Conservation (phyloP, 1,140 invertebrate genomes). For the Chrysoperla carnea region DNA sequence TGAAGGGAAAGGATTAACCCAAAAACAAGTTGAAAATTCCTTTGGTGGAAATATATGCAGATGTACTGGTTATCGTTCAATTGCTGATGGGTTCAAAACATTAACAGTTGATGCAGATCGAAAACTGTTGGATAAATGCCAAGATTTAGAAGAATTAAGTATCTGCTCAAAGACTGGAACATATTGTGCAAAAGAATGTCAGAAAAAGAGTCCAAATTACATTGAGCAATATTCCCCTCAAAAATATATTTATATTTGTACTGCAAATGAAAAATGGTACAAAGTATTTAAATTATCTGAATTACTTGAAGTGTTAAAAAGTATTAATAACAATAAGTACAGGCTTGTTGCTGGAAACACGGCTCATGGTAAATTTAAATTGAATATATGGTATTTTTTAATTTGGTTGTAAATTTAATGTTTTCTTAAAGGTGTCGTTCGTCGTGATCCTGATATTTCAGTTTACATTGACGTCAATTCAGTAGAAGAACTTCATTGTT, state of each 20-base stretch:
- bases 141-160: conserved; percentile 36
- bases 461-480: conserved; percentile 55
- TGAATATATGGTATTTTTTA: conserved; percentile 12
- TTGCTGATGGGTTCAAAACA: conserved; percentile 66
- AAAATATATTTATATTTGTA: conserved; percentile 7
- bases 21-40: conserved; percentile 53
- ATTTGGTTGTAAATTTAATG: background rate
- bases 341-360: conserved; percentile 48
- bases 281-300: conserved; percentile 30
- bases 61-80: conserved; percentile 75
- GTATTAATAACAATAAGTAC: conserved; percentile 27
- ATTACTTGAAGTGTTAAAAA: conserved; percentile 35
- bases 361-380: conserved; percentile 37
- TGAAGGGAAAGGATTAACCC: conserved; percentile 31
- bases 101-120: conserved; percentile 39
- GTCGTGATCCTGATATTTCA: conserved; percentile 25
- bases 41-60: conserved; percentile 72
- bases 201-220: no score
- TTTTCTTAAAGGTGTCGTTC: conserved; percentile 38
- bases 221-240: background rate
- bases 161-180: background rate
- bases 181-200: no score
- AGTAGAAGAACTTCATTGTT: conserved; percentile 38
- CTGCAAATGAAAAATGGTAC: conserved; percentile 23
- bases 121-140: conserved; percentile 25